Conservation (phyloP, 2,113 vertebrate genomes). For the Amblyornis subalaris region DNA sequence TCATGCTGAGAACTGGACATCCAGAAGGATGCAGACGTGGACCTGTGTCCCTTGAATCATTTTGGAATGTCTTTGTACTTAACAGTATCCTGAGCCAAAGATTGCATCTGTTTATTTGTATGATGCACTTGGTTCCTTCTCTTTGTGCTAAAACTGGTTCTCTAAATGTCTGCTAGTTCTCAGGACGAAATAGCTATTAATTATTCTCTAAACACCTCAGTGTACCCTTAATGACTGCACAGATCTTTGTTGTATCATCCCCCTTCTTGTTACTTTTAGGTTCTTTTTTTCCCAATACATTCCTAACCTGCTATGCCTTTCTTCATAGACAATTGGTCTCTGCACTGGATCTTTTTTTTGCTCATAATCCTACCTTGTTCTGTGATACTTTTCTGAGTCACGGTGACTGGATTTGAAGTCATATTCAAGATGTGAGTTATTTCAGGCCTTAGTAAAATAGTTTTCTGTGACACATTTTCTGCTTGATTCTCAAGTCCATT, state of each 20-base stretch:
- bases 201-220: background rate
- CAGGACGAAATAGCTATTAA: background rate
- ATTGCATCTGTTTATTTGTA: background rate
- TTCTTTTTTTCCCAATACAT: background rate
- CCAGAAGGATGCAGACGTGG: background rate
- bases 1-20: background rate
- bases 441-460: background rate
- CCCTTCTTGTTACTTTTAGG: background rate
- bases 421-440: background rate
- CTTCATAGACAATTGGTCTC: accelerated
- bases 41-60: accelerated
- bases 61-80: background rate
- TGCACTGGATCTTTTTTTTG: background rate
- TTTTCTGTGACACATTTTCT: background rate
- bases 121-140: accelerated
- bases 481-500: background rate
- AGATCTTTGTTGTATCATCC: background rate
- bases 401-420: background rate
- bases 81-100: background rate
- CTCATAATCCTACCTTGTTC: background rate
- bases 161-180: background rate
- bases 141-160: background rate
- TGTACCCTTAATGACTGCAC: background rate
- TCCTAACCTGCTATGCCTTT: background rate
- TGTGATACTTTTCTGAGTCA: background rate